These are phyloP conservation scores for Cheiracanthium punctorium DNA, from an alignment of 2,888 invertebrate species.

Conservation along the genomic window DNA sequence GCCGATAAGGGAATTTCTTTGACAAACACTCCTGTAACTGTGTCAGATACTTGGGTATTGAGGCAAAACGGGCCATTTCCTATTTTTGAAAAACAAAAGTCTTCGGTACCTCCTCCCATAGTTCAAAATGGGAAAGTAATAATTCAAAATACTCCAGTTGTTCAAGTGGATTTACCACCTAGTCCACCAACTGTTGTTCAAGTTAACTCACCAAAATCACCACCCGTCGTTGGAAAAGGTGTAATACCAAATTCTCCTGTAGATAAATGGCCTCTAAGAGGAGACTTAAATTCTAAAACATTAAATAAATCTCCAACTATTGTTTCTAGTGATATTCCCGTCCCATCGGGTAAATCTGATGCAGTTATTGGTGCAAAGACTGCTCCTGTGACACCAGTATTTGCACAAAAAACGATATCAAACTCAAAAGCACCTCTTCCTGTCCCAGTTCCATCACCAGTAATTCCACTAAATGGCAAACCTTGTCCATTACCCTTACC, in stretches of 20 bases:
- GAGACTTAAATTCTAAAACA: not conserved
- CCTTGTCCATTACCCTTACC: constrained; percentile 11
- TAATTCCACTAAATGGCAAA: constrained; percentile 27
- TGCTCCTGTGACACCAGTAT: not conserved
- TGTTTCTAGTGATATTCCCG: not conserved
- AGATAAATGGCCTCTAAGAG: constrained; percentile 36
- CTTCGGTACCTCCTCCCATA: not conserved
- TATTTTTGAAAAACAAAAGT: constrained; percentile 37
- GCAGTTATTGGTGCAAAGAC: not conserved
- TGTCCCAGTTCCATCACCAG: not conserved
- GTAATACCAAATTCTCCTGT: not conserved
- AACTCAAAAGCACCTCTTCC: no score
- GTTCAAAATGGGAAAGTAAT: constrained; percentile 13
- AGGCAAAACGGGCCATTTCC: constrained; percentile 47
- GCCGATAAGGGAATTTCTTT: constrained; percentile 26
- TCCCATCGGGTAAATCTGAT: not conserved
- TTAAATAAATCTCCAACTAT: not conserved
- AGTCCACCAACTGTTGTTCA: not conserved
- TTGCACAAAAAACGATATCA: not conserved
- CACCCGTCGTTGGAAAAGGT: constrained; percentile 27
- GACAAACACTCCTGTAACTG: constrained; percentile 4
- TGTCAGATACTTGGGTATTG: constrained; percentile 54
- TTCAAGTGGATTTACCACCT: not conserved
- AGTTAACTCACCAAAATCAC: constrained; percentile 27
- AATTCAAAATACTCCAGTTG: not conserved